phyloP scores from a whole-genome alignment of 1,140 invertebrate genomes.

The Hyposmocoma kahamanoa region DNA sequence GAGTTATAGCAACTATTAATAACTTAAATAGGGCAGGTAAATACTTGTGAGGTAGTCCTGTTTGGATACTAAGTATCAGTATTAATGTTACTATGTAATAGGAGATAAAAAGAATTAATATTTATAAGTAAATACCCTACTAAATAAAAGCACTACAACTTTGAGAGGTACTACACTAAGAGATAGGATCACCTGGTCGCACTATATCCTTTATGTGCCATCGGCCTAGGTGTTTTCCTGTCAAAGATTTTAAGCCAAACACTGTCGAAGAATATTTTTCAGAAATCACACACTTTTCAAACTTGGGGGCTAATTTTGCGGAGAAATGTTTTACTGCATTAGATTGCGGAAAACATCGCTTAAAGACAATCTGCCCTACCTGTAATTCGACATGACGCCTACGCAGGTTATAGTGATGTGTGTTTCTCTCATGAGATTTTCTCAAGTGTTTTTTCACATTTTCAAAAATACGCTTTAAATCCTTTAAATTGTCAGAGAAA shows the following conservation, averaged over 20 bases:
- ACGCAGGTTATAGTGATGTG: background rate
- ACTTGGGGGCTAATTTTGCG: constrained; percentile 5
- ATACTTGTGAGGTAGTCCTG: too few relatives aligned
- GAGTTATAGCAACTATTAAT: too few relatives aligned
- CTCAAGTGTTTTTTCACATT: background rate
- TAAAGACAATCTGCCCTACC: background rate
- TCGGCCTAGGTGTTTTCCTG: background rate
- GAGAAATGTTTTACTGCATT: background rate
- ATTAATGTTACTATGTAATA: too few relatives aligned
- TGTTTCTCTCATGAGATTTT: background rate
- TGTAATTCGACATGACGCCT: background rate
- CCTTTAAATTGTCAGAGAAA: background rate
- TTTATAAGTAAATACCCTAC: too few relatives aligned
- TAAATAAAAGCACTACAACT: too few relatives aligned
- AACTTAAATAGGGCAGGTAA: too few relatives aligned
- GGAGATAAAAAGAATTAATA: too few relatives aligned
- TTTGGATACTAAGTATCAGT: too few relatives aligned
- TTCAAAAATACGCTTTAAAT: background rate
- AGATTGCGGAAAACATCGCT: background rate
- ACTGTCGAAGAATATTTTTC: background rate
- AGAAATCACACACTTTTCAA: background rate
- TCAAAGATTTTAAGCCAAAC: background rate
- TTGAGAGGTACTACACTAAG: too few relatives aligned
- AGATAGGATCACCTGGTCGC: too few relatives aligned
- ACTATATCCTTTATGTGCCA: constrained; percentile 3